A percentile compares a stretch with the other conserved stretches of the same genome.
Evolutionary conservation across 2,888 invertebrate genomes (phyloP).

Genomic region (Zeuzera pyrina): DNA sequence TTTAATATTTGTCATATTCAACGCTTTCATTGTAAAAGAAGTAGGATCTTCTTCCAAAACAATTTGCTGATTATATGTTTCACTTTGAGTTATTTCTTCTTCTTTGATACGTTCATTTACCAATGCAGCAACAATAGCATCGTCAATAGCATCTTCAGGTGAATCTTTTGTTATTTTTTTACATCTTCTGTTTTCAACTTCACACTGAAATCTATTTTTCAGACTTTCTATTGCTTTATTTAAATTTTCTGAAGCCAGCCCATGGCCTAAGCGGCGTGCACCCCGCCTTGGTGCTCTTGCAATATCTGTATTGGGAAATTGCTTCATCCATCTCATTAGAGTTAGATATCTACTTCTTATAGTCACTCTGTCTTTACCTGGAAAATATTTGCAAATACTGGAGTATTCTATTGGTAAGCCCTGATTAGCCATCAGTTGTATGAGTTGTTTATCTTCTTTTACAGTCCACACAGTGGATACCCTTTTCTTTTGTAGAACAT

Average conservation of each 20-base stretch:
- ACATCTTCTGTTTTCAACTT: conserved; percentile 19
- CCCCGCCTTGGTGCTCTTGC: conserved; percentile 48
- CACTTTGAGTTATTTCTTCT: conserved; percentile 16
- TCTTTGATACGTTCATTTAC: conserved; percentile 30
- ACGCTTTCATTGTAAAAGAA: background rate
- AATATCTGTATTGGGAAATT: conserved; percentile 51
- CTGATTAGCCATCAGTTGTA: conserved; percentile 68
- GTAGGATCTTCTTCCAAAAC: background rate
- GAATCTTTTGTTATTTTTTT: conserved; percentile 30
- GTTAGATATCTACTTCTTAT: conserved; percentile 74
- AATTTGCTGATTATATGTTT: conserved; percentile 8
- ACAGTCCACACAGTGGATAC: conserved; percentile 72
- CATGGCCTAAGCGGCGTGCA: conserved; percentile 36
- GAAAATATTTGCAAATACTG: conserved; percentile 62
- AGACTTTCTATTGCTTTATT: conserved; percentile 28
- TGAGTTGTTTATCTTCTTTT: conserved; percentile 74
- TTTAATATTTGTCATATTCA: conserved; percentile 33
- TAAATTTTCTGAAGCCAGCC: conserved; percentile 35
- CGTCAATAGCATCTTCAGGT: conserved; percentile 35
- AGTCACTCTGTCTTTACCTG: conserved; percentile 70
- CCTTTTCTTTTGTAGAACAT: conserved; percentile 53
- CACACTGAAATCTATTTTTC: conserved; percentile 22
- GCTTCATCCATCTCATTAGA: conserved; percentile 63
- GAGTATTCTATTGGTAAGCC: conserved; percentile 41
- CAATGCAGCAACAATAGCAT: conserved; percentile 36